These are phyloP conservation scores for Gryon sp. DNA, from an alignment of 1,140 invertebrate species.

Conservation along the genomic window DNA sequence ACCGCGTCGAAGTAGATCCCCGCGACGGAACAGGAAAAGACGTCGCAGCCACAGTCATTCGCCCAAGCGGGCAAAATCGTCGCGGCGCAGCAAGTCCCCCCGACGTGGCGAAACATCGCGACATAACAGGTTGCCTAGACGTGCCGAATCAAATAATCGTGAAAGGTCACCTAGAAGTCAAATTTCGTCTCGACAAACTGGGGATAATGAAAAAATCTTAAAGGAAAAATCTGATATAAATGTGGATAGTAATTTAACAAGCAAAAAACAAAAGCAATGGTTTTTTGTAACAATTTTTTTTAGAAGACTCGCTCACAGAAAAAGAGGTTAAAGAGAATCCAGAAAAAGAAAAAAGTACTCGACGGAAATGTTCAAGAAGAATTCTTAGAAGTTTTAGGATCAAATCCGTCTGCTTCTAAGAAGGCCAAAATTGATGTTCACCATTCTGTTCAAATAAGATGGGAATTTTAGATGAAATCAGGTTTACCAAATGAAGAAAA, in stretches of 20 bases:
- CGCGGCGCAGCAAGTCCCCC: background rate
- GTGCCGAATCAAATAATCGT: too few relatives aligned
- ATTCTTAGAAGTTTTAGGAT: constrained; percentile 15
- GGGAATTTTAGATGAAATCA: constrained; percentile 11
- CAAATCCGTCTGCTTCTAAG: constrained; percentile 6
- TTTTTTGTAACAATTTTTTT: background rate
- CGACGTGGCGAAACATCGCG: background rate
- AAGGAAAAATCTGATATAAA: too few relatives aligned
- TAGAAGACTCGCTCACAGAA: background rate
- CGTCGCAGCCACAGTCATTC: background rate
- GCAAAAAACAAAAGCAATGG: too few relatives aligned
- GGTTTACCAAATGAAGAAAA: constrained; percentile 10
- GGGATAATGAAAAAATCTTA: background rate
- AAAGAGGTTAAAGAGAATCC: background rate
- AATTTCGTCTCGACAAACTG: background rate
- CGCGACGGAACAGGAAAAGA: background rate
- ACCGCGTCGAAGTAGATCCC: too few relatives aligned
- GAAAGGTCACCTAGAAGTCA: background rate
- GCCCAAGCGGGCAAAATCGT: too few relatives aligned
- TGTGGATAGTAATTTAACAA: too few relatives aligned
- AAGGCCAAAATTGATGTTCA: background rate
- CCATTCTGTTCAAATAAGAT: constrained; percentile 1
- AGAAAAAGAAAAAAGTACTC: background rate
- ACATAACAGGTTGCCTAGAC: background rate
- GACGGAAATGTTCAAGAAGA: constrained; percentile 10